Evolutionary conservation across 2,797 vertebrate species (phyloP), one percentile per base, ranked within the genome.

Genomic region (Acanthornis magna): DNA sequence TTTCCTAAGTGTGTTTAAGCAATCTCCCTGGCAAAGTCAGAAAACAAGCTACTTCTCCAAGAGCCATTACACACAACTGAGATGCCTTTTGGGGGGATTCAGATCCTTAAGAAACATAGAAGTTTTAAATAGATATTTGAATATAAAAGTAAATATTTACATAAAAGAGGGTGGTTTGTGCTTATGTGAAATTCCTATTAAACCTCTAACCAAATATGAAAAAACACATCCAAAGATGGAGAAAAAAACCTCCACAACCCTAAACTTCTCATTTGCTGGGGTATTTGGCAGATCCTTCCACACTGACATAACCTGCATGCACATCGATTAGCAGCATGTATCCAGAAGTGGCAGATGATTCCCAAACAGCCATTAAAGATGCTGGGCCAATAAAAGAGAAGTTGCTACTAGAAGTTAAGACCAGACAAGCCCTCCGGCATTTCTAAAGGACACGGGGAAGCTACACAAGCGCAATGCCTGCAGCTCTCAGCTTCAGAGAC

Each of bases 21-120:
- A 81, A 88, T 47, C 50, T 90, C 42, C 62, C 16, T 42, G 25
- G 38, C 54, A 93, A 90, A 93, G 42, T 22, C 55, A 89, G 36
- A 81, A 95, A 88, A 89, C 40, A 89, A 87, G 48, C 29, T 82
- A 57, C 18, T 75, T 85, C n/a, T 93, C 74, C 36, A 91, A 85
- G 45, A 94, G 87, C 23, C 23, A 76, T 34, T 53, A 57, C 3
- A 21, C 11, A 57, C 19, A 83, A 95, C 47, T 29, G 13, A 84
- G 36, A 85, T 73, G 77, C 27, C 26, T 82, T 94, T 82, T 5
- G 0, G 3, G 6, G 26, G 9, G 15, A 86, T 87, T 79, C 68
- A 87, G 27, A 70, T 70, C 43, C 55, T 73, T 85, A 84, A 75
- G 40, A 82, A 73, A 42, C 22, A 79, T 2, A 15, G 30, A 84